Conservation (phyloP, 2,113 vertebrate species). For the Microtus montanus region DNA sequence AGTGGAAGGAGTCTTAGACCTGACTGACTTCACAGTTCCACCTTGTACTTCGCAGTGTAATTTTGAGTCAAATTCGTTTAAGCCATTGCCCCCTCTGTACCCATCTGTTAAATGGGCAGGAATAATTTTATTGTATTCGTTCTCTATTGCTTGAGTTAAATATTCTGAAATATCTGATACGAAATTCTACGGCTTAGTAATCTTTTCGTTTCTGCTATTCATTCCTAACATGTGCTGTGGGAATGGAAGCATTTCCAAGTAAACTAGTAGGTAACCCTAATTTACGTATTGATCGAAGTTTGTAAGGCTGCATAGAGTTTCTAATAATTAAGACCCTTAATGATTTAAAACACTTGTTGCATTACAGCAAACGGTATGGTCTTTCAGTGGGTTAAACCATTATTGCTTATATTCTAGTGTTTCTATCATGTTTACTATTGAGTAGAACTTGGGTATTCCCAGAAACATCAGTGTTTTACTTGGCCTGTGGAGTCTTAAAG, state of each 20-base stretch:
- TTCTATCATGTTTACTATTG: conserved; percentile 24
- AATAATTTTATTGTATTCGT: not conserved
- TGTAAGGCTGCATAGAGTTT: not conserved
- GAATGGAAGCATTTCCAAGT: conserved; percentile 36
- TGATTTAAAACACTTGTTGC: conserved; percentile 35
- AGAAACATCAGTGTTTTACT: conserved; percentile 16
- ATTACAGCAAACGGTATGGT: not conserved
- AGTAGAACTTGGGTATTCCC: conserved; percentile 29
- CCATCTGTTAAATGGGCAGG: not conserved
- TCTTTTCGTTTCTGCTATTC: not conserved
- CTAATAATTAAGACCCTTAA: not conserved
- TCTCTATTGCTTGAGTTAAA: not conserved
- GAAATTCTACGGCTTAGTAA: conserved; percentile 4
- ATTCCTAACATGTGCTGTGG: not conserved
- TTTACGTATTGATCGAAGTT: conserved; percentile 51
- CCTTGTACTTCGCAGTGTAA: not conserved
- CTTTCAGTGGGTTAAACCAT: not conserved
- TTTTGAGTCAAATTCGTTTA: conserved; percentile 31
- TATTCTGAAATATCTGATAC: not conserved
- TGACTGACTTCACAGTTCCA: not conserved
- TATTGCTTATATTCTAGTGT: not conserved
- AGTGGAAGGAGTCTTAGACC: conserved; percentile 9
- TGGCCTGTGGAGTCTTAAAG: not conserved
- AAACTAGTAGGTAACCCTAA: conserved; percentile 26
- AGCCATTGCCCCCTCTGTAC: not conserved